Base-by-base conservation (phyloP, 2,888 invertebrate genomes). In the Diaprepes abbreviatus region DNA sequence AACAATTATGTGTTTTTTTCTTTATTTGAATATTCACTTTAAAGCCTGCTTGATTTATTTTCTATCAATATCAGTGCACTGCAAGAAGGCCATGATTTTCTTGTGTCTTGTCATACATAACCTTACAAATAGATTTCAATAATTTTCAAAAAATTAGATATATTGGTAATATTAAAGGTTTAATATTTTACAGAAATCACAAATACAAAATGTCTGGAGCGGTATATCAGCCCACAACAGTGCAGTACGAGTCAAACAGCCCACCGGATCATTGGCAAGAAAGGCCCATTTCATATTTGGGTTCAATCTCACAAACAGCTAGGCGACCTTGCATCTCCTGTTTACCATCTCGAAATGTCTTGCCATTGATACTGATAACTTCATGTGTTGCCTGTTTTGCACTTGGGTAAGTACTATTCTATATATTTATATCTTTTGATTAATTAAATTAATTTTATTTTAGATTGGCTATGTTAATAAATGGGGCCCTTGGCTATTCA, bases 221-320 rank as follows among this genome's bases (percentile, higher is more conserved):
- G 70, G 92, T 92, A 52, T 92, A 92, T 84, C 92, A 92, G 82
- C 92, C 92, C 12, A 92, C 92, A 71, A 92, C 92, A 74, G 91
- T 92, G 74, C 91, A 91, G 63, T 92, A 92, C 81, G 92, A 92
- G 82, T 78, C 85, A 73, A 80, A 85, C 77, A 80, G 85, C 76
- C 78, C 80, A 9, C 80, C 79, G 65, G 82, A 83, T 40, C 74
- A 81, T 55, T 83, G 83, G 83, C 81, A 82, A 17, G 80, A 83
- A 52, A 78, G 83, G 77, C 82, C 85, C 68, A 80, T 83, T 60
- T 83, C 84, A 72, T 83, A 84, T 80, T 75, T 85, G 75, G 80
- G 82, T 70, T 79, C 85, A 54, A 88, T 89, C 68, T 87, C 88
- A 10, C 78, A 83, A 81, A 88, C 81, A 84, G 87, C 88, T 82